phyloP scores from a whole-genome alignment of 2,888 invertebrate species.

The Mayetiola destructor region DNA sequence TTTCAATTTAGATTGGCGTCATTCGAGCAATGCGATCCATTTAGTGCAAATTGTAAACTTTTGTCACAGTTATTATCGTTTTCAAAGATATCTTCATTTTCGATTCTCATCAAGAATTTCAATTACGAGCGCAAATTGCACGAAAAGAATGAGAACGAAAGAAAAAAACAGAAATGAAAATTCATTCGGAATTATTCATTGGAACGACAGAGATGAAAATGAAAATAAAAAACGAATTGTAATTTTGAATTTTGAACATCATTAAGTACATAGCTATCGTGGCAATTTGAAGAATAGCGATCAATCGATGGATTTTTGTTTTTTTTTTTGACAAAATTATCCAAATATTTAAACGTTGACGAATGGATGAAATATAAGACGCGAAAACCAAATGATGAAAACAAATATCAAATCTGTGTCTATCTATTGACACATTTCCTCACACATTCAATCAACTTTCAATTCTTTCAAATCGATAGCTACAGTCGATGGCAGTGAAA shows the following conservation, averaged over 20 bases:
- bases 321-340: not conserved
- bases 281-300: not conserved
- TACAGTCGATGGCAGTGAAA: too few species aligned
- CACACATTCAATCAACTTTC: not conserved
- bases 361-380: not conserved
- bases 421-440: not conserved
- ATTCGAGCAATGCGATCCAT: not conserved
- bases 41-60: not conserved
- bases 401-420: not conserved
- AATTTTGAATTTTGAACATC: not conserved
- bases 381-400: not conserved
- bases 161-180: not conserved
- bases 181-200: not conserved
- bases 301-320: not conserved
- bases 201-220: too few species aligned
- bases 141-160: not conserved
- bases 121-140: not conserved
- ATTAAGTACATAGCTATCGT: not conserved
- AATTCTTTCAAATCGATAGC: too few species aligned
- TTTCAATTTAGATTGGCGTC: not conserved
- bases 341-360: not conserved
- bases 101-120: not conserved
- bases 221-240: not conserved
- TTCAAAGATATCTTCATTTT: not conserved
- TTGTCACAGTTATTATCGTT: slow-evolving; percentile 10